Conservation (phyloP, 2,113 vertebrate species). For the Bubo blakistoni region DNA sequence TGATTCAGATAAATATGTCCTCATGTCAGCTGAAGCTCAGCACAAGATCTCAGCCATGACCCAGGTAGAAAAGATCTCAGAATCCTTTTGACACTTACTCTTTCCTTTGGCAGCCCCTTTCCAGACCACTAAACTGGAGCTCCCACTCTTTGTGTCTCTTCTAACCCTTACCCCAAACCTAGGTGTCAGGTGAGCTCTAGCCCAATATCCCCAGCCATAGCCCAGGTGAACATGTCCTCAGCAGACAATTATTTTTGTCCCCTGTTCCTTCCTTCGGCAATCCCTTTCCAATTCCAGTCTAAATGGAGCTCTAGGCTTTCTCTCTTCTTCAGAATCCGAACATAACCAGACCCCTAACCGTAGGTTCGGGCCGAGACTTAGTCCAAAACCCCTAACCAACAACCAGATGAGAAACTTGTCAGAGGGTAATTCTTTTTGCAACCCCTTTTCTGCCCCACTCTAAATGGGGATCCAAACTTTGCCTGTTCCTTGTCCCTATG, state of each 20-base stretch:
- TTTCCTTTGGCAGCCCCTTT: not conserved
- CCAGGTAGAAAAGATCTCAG: not conserved
- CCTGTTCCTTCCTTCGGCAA: not conserved
- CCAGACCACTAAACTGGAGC: not conserved
- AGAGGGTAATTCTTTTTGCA: not conserved
- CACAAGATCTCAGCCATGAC: not conserved
- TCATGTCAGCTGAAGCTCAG: not conserved
- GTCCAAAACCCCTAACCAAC: not conserved
- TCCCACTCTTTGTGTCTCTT: not conserved
- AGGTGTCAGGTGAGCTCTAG: not conserved
- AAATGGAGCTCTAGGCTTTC: not conserved
- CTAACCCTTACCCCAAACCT: not conserved
- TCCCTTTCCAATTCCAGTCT: not conserved
- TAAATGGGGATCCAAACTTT: not conserved
- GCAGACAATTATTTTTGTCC: not conserved
- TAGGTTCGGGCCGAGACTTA: not conserved
- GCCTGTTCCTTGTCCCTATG: not conserved
- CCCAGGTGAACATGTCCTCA: not conserved
- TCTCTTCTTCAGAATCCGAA: not conserved
- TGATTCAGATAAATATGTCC: not conserved
- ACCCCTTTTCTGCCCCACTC: not conserved
- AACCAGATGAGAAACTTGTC: not conserved
- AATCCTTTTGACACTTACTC: not conserved
- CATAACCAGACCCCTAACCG: not conserved
- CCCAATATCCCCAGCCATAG: not conserved